A percentile compares a stretch with the other conserved stretches of the same genome.
Conservation (phyloP, 2,888 invertebrate species). For the Miltochrista miniata region DNA sequence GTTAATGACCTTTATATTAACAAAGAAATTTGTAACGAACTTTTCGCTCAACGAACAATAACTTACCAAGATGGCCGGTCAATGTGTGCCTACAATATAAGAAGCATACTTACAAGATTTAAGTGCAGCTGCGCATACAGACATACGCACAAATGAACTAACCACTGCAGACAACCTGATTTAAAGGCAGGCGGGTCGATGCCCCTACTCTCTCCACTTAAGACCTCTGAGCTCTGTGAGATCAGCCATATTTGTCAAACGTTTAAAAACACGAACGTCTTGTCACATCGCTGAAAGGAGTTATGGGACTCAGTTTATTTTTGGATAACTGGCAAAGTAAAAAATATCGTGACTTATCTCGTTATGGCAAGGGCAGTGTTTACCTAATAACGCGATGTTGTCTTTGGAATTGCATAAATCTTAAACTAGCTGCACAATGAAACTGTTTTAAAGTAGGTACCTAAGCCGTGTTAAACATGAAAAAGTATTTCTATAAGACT, state of each 20-base stretch:
- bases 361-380: background rate
- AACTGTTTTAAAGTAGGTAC: no score
- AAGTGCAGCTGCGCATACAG: slow-evolving; percentile 48
- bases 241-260: slow-evolving; percentile 35
- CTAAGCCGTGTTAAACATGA: no score
- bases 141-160: slow-evolving; percentile 53
- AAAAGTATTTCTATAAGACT: no score
- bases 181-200: slow-evolving; percentile 63
- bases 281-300: slow-evolving; percentile 6
- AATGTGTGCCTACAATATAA: slow-evolving; percentile 18
- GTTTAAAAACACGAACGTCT: slow-evolving; percentile 18
- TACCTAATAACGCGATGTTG: no score
- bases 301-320: slow-evolving; percentile 1
- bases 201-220: slow-evolving; percentile 45
- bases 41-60: slow-evolving; percentile 8
- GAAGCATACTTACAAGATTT: slow-evolving; percentile 17
- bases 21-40: slow-evolving; percentile 5
- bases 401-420: no score
- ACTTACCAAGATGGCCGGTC: slow-evolving; percentile 12
- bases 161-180: slow-evolving; percentile 71
- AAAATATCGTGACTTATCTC: background rate
- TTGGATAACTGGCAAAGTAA: slow-evolving; percentile 2
- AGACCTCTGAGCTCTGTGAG: slow-evolving; percentile 19
- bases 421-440: no score
- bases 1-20: no score